These are phyloP conservation scores for Clostera curtula DNA, from an alignment of 2,888 invertebrate genomes.

Conservation along the genomic window DNA sequence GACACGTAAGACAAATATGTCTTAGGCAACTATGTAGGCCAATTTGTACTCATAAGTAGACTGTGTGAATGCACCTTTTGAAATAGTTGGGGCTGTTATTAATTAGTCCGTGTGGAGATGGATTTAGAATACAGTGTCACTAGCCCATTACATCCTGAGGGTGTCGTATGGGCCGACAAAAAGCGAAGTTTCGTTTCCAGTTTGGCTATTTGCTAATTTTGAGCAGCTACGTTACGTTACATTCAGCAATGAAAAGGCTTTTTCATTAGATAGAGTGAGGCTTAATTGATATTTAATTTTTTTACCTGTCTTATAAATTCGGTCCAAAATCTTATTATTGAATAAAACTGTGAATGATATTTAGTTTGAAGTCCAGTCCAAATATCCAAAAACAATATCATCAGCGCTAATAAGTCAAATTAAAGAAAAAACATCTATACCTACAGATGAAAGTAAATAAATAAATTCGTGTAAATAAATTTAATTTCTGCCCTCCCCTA, in stretches of 20 bases:
- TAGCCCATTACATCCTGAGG: too few species aligned
- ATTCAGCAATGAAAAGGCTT: too few species aligned
- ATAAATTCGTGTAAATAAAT: slow-evolving; percentile 69
- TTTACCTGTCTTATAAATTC: too few species aligned
- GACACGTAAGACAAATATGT: slow-evolving; percentile 67
- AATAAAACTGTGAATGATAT: too few species aligned
- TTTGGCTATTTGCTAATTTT: too few species aligned
- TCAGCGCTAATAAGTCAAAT: slow-evolving; percentile 33
- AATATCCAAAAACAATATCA: slow-evolving; percentile 26
- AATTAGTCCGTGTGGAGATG: slow-evolving; percentile 45
- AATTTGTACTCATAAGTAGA: slow-evolving; percentile 65
- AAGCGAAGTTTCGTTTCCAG: too few species aligned
- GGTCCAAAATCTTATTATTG: too few species aligned
- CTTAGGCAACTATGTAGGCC: slow-evolving; percentile 56
- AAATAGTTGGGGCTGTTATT: slow-evolving; percentile 43
- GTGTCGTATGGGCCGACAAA: too few species aligned
- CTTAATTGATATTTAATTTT: too few species aligned
- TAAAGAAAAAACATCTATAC: slow-evolving; percentile 36
- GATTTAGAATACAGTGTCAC: slow-evolving; percentile 27
- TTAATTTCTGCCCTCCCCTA: slow-evolving; percentile 68
- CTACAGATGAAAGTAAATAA: slow-evolving; percentile 53
- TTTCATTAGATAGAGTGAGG: too few species aligned
- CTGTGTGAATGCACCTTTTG: slow-evolving; percentile 63
- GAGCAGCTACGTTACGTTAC: too few species aligned
- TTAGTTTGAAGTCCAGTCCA: too few species aligned